Evolutionary conservation across 1,140 invertebrate species (phyloP), one percentile per base, ranked within the genome.

Genomic region (Drosophila ambigua): DNA sequence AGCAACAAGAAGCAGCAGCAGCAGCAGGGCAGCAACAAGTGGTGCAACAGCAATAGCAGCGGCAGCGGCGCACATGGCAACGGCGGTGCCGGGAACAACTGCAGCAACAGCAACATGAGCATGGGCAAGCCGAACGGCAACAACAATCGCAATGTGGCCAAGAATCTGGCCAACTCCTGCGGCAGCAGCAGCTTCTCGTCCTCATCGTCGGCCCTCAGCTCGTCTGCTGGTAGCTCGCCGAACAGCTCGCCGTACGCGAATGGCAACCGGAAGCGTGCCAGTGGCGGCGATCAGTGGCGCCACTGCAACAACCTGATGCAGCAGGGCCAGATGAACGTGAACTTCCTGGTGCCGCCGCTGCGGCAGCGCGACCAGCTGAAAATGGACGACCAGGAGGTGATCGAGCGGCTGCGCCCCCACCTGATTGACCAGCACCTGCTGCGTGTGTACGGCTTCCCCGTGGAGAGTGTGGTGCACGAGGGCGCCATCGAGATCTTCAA

Each of bases 371-470:
- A 68, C 8, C 91, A 91, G 41, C 61, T 93, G 24, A 90, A 92
- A 5, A 59, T 93, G 8, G 75, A 72, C 11, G 93, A 94, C 49
- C 60, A 43, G 0, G 72, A 87, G 2, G 46, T 95, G 11, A 87
- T 91, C 7, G 59, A 93, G 5, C 81, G 93, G 8, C 76, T 96
- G 20, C 91, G 91, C 0, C 92, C 92, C 9, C 96, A 97, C 88
- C 76, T 95, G 0, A 92, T 97, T 23, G 93, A 93, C 2, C 92
- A 93, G 2, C 93, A 95, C 31, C 93, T 96, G 55, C 92, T 97
- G 60, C 92, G 93, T 13, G 92, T 94, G 5, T 93, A 96, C 61
- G 96, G 96, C 0, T 98, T 94, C 89, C 97, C 97, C 0, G 87
- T 96, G 0, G 93, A 95, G 39, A 93, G 94, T 55, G 93, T 93